Conservation (phyloP, 2,797 vertebrate species). For the Morelia viridis region DNA sequence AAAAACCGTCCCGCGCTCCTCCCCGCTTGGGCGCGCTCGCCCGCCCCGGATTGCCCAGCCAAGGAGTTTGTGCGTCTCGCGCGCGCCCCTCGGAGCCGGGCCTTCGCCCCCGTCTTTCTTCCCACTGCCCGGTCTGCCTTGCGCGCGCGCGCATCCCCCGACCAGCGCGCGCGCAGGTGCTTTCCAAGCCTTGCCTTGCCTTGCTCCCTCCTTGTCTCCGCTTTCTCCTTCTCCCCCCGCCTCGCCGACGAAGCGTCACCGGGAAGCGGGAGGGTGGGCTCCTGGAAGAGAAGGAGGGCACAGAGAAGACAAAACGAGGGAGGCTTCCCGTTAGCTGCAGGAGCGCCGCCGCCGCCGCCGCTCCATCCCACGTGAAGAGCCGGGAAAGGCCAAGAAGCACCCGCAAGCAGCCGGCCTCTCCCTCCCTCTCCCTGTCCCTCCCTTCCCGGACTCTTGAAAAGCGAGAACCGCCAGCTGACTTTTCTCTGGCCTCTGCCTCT, state of each 20-base stretch:
- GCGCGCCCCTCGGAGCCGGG: neutral
- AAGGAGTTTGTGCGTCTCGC: neutral
- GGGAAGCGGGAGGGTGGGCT: neutral
- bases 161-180: constrained; percentile 15
- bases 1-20: neutral
- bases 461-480: neutral
- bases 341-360: neutral
- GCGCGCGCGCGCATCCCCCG: neutral
- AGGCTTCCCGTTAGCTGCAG: neutral
- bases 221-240: neutral
- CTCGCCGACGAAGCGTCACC: neutral
- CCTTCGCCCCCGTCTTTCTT: neutral
- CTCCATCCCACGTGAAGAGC: constrained; percentile 19
- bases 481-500: neutral
- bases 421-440: no score
- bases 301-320: neutral
- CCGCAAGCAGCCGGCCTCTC: neutral
- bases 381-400: neutral
- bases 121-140: no score
- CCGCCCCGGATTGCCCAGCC: neutral
- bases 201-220: neutral
- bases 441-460: neutral
- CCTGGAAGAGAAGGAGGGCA: neutral
- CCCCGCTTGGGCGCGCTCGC: neutral
- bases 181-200: neutral